Percentiles rank a stretch among this genome's conserved stretches.
These are phyloP conservation scores for Drosophila prostipennis DNA, from an alignment of 2,888 invertebrate genomes.

Conservation along the genomic window DNA sequence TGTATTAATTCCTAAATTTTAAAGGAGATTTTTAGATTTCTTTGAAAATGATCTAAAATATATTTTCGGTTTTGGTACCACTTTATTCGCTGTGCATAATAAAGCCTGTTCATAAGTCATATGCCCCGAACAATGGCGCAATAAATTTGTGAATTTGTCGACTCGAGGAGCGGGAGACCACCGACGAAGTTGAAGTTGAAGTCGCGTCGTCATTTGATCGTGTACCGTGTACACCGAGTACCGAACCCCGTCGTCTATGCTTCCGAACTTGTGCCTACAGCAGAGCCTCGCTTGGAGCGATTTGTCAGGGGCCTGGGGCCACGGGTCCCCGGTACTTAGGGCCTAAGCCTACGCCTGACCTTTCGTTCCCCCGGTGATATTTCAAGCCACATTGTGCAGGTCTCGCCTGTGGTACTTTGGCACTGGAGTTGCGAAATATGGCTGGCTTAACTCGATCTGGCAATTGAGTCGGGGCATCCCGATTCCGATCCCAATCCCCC, in stretches of 20 bases:
- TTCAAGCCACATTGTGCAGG: slow-evolving; percentile 67
- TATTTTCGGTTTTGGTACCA: neutral
- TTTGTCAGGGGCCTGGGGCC: slow-evolving; percentile 45
- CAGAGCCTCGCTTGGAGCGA: slow-evolving; percentile 44
- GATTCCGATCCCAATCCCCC: slow-evolving; percentile 1
- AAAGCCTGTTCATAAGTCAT: slow-evolving; percentile 73
- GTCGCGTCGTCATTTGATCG: slow-evolving; percentile 72
- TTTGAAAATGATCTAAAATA: neutral
- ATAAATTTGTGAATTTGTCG: slow-evolving; percentile 80
- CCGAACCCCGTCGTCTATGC: slow-evolving; percentile 45
- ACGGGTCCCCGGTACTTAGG: slow-evolving; percentile 29
- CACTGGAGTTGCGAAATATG: slow-evolving; percentile 32
- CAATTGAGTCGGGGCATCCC: slow-evolving; percentile 6
- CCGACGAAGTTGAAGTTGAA: slow-evolving; percentile 45
- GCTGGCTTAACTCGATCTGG: slow-evolving; percentile 36
- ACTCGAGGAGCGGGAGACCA: slow-evolving; percentile 63
- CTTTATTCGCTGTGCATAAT: slow-evolving; percentile 3
- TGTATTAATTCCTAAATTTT: too few species aligned
- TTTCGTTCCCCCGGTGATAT: slow-evolving; percentile 62
- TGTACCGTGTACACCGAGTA: slow-evolving; percentile 48
- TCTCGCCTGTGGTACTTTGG: neutral
- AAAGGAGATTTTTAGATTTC: neutral
- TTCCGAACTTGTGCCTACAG: slow-evolving; percentile 64
- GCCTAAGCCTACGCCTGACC: slow-evolving; percentile 61
- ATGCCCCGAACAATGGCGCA: slow-evolving; percentile 72